A percentile compares a stretch with the other conserved stretches of the same genome.
Conservation (phyloP, 1,140 invertebrate genomes). For the Bemisia tabaci region DNA sequence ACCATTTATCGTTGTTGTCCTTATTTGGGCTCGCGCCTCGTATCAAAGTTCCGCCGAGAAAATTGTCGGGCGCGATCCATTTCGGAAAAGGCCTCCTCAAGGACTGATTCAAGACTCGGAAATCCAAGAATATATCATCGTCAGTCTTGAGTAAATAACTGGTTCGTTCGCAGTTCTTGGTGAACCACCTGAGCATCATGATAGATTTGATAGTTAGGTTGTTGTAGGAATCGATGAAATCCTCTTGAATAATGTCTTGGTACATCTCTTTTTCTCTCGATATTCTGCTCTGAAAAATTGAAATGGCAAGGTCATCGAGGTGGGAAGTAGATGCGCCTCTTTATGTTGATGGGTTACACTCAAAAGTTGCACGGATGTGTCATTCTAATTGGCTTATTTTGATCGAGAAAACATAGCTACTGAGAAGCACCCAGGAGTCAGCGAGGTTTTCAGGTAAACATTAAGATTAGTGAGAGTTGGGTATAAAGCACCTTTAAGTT, state of each 20-base stretch:
- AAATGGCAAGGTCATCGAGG: too few relatives aligned
- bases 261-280: conserved; percentile 46
- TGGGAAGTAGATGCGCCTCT: too few relatives aligned
- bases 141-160: conserved; percentile 68
- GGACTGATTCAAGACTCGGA: conserved; percentile 50
- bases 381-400: too few relatives aligned
- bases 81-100: conserved; percentile 37
- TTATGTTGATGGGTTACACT: too few relatives aligned
- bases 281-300: too few relatives aligned
- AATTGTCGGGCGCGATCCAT: neutral
- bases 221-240: conserved; percentile 79
- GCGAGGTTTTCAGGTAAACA: too few relatives aligned
- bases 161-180: conserved; percentile 42
- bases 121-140: conserved; percentile 72
- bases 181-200: conserved; percentile 71
- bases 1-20: neutral
- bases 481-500: too few relatives aligned
- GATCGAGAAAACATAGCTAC: too few relatives aligned
- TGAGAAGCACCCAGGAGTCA: too few relatives aligned
- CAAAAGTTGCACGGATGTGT: too few relatives aligned
- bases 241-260: conserved; percentile 77
- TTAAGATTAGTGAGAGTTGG: too few relatives aligned
- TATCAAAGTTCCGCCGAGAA: neutral
- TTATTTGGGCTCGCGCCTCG: neutral
- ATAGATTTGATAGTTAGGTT: conserved; percentile 66